Conservation (phyloP, 2,888 invertebrate species). For the Agrilus cyanescens region DNA sequence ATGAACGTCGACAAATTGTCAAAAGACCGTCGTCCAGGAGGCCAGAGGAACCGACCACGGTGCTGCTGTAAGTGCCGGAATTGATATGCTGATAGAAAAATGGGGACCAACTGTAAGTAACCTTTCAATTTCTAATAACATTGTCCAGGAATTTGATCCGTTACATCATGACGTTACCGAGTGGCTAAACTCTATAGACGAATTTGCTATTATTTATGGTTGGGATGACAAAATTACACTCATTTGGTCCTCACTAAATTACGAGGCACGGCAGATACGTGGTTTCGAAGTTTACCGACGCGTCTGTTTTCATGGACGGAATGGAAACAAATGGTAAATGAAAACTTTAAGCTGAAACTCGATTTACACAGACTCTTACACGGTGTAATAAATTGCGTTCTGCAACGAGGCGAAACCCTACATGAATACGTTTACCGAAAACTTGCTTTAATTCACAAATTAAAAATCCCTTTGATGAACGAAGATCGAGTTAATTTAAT, state of each 20-base stretch:
- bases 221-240: slow-evolving; percentile 7
- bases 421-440: slow-evolving; percentile 8
- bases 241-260: slow-evolving; percentile 9
- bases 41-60: too few species aligned
- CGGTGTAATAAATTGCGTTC: slow-evolving; percentile 5
- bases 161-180: slow-evolving; percentile 6
- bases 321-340: slow-evolving; percentile 6
- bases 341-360: slow-evolving; percentile 5
- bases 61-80: neutral
- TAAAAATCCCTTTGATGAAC: slow-evolving; percentile 1
- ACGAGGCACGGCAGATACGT: slow-evolving; percentile 7
- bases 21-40: too few species aligned
- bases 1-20: too few species aligned
- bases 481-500: slow-evolving; percentile 6
- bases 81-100: slow-evolving; percentile 5
- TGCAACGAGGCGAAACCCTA: neutral
- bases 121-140: too few species aligned
- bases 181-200: slow-evolving; percentile 11
- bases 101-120: neutral
- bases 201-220: slow-evolving; percentile 5
- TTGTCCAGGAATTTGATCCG: neutral
- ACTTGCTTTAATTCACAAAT: too few species aligned
- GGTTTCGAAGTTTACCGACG: slow-evolving; percentile 8
- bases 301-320: slow-evolving; percentile 8
- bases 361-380: slow-evolving; percentile 5